A percentile compares a stretch with the other conserved stretches of the same genome.
phyloP scores from a whole-genome alignment of 92 coral and sea anemone genomes.

The Parazoanthus swiftii region DNA sequence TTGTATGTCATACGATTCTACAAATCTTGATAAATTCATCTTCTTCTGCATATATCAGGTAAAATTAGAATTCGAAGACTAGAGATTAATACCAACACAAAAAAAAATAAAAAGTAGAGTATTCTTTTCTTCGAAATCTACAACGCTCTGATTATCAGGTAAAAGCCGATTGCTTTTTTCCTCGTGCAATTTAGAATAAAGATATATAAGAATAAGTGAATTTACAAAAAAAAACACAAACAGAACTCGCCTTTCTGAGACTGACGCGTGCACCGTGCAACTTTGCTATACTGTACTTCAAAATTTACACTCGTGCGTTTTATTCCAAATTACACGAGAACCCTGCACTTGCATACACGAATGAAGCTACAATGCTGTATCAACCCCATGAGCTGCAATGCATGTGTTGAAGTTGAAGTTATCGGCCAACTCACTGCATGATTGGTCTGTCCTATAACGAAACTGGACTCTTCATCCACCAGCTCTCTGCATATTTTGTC shows the following conservation, averaged over 20 bases:
- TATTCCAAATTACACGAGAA: neutral
- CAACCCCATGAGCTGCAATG: neutral
- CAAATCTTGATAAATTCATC: too few relatives aligned
- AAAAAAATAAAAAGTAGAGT: too few relatives aligned
- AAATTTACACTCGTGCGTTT: neutral
- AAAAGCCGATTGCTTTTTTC: too few relatives aligned
- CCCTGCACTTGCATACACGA: neutral
- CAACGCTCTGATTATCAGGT: too few relatives aligned
- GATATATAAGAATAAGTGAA: too few relatives aligned
- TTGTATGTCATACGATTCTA: too few relatives aligned
- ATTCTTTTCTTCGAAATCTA: too few relatives aligned
- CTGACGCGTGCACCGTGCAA: neutral
- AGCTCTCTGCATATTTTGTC: neutral
- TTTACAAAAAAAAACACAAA: too few relatives aligned
- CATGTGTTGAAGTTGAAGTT: neutral
- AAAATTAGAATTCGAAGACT: too few relatives aligned
- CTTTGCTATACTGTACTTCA: neutral
- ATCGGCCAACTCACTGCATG: neutral
- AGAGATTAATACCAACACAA: too few relatives aligned
- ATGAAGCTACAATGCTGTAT: neutral
- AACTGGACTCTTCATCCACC: neutral
- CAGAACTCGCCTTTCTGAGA: neutral
- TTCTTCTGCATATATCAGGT: too few relatives aligned
- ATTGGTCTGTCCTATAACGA: neutral
- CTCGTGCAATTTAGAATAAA: too few relatives aligned